Percentiles rank a stretch among this genome's conserved stretches.
Conservation (phyloP, 2,113 vertebrate species). For the Chinchilla lanigera region DNA sequence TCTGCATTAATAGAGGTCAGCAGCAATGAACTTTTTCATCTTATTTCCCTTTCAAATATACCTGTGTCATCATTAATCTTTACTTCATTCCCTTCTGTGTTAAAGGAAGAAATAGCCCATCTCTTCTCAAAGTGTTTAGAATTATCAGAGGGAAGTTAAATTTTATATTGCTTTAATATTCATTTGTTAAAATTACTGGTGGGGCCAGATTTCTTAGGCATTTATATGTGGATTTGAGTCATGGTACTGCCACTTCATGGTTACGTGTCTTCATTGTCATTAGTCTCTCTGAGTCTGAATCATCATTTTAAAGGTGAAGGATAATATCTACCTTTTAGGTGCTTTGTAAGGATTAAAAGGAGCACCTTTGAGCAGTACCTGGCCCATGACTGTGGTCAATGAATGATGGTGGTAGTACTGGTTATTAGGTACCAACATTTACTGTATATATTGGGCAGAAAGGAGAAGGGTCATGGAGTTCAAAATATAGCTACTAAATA, state of each 20-base stretch:
- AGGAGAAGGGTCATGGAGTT: background rate
- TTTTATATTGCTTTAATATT: background rate
- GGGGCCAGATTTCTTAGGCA: slow-evolving; percentile 21
- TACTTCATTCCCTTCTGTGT: slow-evolving; percentile 11
- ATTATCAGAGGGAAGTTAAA: slow-evolving; percentile 1
- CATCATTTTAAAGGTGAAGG: slow-evolving; percentile 20
- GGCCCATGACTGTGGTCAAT: background rate
- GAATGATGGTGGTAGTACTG: slow-evolving; percentile 22
- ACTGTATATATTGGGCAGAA: background rate
- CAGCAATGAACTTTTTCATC: slow-evolving; percentile 38
- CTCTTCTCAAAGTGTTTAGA: slow-evolving; percentile 57
- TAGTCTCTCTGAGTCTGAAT: slow-evolving; percentile 23
- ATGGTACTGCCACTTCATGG: slow-evolving; percentile 29
- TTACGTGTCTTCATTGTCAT: slow-evolving; percentile 14
- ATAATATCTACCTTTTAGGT: background rate
- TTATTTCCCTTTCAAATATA: slow-evolving; percentile 53
- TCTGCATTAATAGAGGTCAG: slow-evolving; percentile 42
- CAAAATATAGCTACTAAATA: slow-evolving; percentile 42
- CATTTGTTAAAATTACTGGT: slow-evolving; percentile 14
- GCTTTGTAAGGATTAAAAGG: slow-evolving; percentile 48
- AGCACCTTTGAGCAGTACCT: slow-evolving; percentile 29
- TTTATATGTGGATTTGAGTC: background rate
- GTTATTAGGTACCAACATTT: slow-evolving; percentile 30
- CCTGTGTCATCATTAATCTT: background rate
- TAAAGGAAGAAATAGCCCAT: slow-evolving; percentile 53